Percentiles rank a stretch among this genome's conserved stretches.
phyloP scores from a whole-genome alignment of 2,888 invertebrate species.

The Tiliacea aurago region DNA sequence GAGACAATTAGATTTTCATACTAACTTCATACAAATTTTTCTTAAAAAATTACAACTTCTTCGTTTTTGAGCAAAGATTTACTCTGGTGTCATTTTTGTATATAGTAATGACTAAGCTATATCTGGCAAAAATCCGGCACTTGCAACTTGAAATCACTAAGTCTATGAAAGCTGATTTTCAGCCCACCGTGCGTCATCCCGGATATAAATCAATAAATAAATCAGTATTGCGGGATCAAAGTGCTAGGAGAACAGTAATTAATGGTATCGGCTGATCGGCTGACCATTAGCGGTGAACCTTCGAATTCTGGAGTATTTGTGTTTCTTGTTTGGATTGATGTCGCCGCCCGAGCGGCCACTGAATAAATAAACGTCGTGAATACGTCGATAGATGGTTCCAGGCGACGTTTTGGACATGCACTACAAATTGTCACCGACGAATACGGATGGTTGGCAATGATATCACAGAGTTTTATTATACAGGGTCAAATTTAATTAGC shows the following conservation, averaged over 20 bases:
- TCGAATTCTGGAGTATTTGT: conserved; percentile 33
- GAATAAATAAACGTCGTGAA: conserved; percentile 35
- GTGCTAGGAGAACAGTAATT: conserved; percentile 43
- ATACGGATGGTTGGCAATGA: not conserved
- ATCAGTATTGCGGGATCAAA: not conserved
- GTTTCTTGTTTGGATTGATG: conserved; percentile 37
- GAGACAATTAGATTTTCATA: too few relatives aligned
- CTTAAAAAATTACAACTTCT: too few relatives aligned
- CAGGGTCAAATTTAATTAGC: too few relatives aligned
- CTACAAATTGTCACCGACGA: conserved; percentile 18
- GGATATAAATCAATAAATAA: conserved; percentile 3
- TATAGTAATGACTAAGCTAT: too few relatives aligned
- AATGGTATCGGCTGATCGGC: conserved; percentile 18
- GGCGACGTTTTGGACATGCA: not conserved
- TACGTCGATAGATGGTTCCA: conserved; percentile 27
- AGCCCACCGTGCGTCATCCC: not conserved
- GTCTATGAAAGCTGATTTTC: too few relatives aligned
- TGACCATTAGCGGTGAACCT: conserved; percentile 44
- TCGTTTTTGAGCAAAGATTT: too few relatives aligned
- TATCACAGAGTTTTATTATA: not conserved
- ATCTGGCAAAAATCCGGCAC: too few relatives aligned
- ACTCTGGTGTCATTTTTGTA: too few relatives aligned
- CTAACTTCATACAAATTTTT: too few relatives aligned
- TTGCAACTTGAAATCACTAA: too few relatives aligned
- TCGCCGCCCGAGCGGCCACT: not conserved